phyloP scores from a whole-genome alignment of 2,888 invertebrate species.

The Tipula vernalis region DNA sequence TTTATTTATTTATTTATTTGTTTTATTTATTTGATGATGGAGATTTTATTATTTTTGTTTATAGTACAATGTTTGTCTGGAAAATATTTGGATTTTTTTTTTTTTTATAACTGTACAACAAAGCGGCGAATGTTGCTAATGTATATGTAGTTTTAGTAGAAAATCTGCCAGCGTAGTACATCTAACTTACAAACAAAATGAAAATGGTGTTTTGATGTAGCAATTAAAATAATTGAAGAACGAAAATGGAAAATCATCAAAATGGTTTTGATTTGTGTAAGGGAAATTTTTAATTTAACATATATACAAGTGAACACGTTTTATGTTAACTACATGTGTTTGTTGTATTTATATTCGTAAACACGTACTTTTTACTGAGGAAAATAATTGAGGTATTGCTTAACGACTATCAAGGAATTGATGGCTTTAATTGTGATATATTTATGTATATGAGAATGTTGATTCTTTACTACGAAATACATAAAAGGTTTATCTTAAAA shows the following conservation, averaged over 20 bases:
- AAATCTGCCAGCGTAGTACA: not conserved
- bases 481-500: too few relatives aligned
- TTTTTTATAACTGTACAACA: not conserved
- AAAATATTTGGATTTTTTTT: not conserved
- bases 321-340: not conserved
- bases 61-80: not conserved
- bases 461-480: too few relatives aligned
- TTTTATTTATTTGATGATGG: not conserved
- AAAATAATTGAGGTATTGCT: not conserved
- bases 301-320: not conserved
- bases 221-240: slow-evolving; percentile 4
- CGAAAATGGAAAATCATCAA: not conserved
- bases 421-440: not conserved
- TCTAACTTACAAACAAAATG: not conserved
- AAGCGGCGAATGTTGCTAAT: not conserved
- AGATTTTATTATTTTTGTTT: not conserved
- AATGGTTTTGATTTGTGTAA: not conserved
- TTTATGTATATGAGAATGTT: too few relatives aligned
- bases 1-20: not conserved
- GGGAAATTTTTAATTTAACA: not conserved
- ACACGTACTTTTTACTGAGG: not conserved
- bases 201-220: not conserved
- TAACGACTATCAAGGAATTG: not conserved
- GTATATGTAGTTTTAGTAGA: not conserved
- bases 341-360: not conserved